These are phyloP conservation scores for Drymodes brunneopygia DNA, from an alignment of 2,113 vertebrate species.

Conservation along the genomic window DNA sequence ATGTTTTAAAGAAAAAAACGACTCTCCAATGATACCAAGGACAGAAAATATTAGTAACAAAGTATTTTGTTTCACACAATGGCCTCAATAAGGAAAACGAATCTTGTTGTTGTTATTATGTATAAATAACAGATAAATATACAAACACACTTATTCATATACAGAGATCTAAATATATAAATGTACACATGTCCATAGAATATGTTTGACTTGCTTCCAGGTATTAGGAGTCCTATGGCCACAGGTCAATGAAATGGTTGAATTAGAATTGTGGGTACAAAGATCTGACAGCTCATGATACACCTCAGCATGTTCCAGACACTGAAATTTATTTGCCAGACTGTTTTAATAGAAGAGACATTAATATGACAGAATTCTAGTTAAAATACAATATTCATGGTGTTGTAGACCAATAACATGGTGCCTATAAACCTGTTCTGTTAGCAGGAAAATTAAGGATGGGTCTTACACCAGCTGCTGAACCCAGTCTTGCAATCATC, in stretches of 20 bases:
- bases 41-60: neutral
- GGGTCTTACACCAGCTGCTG: neutral
- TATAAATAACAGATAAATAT: neutral
- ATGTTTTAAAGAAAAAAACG: neutral
- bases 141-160: neutral
- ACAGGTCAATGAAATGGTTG: neutral
- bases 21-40: neutral
- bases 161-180: neutral
- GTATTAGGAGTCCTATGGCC: neutral
- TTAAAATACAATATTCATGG: neutral
- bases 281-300: neutral
- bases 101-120: neutral
- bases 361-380: neutral
- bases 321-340: neutral
- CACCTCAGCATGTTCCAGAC: neutral
- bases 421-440: neutral
- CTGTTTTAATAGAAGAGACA: neutral
- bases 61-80: neutral
- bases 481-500: neutral
- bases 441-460: constrained; percentile 6
- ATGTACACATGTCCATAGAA: neutral
- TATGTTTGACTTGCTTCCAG: neutral
- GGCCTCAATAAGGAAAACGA: neutral
- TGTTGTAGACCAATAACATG: neutral
- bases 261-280: neutral